Percentiles rank a stretch among this genome's conserved stretches.
Conservation (phyloP, 2,797 vertebrate species). For the Anguilla obscura region DNA sequence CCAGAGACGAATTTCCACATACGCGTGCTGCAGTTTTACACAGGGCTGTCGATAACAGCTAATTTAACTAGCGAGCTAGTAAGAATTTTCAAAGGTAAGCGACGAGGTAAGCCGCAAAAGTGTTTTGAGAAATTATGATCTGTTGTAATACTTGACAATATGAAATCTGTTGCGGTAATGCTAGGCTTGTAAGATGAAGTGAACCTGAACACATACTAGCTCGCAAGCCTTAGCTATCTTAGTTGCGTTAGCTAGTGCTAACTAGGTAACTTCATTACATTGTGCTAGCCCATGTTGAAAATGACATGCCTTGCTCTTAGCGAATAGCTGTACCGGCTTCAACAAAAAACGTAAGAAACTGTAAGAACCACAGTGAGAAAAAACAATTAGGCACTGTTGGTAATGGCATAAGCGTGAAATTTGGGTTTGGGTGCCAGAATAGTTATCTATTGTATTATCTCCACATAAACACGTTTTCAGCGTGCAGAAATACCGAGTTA, state of each 20-base stretch:
- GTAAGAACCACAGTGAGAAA: not conserved
- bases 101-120: not conserved
- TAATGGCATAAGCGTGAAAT: too few species aligned
- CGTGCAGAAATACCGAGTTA: too few species aligned
- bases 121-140: not conserved
- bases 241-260: not conserved
- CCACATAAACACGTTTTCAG: too few species aligned
- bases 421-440: too few species aligned
- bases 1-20: not conserved
- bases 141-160: not conserved
- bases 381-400: too few species aligned
- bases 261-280: not conserved
- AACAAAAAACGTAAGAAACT: not conserved
- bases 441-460: too few species aligned
- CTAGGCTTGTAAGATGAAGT: not conserved
- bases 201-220: not conserved
- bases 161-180: not conserved
- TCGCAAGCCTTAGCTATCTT: not conserved
- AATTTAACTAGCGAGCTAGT: not conserved
- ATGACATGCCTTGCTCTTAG: not conserved
- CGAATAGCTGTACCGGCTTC: not conserved
- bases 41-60: not conserved
- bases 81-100: conserved; percentile 14
- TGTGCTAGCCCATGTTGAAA: not conserved
- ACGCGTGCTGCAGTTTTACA: not conserved